Conservation (phyloP, 2,888 invertebrate species). For the Ophion costatus region DNA sequence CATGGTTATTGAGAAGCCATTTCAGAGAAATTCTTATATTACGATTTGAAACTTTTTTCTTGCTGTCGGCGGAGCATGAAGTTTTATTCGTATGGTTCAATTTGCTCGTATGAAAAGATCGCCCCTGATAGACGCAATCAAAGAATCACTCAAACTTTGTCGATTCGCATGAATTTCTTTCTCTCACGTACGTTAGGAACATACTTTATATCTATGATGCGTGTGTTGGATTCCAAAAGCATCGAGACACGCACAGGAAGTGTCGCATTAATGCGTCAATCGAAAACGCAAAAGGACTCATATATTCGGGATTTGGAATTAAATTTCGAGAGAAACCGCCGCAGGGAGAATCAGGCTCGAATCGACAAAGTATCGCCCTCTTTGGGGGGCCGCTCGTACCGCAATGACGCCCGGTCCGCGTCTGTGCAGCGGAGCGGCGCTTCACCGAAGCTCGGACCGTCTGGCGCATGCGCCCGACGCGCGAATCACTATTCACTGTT, state of each 20-base stretch:
- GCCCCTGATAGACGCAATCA: too few relatives aligned
- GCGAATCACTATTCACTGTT: slow-evolving; percentile 6
- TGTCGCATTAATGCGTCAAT: neutral
- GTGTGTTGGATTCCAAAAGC: neutral
- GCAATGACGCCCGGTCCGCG: neutral
- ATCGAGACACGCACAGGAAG: neutral
- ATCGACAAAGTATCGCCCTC: slow-evolving; percentile 11
- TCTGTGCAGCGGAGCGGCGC: neutral
- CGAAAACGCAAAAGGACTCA: neutral
- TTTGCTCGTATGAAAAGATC: neutral
- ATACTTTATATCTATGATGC: too few relatives aligned
- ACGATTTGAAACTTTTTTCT: too few relatives aligned
- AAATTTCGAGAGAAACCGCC: neutral
- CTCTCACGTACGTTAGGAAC: too few relatives aligned
- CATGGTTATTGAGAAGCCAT: neutral
- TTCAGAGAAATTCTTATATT: too few relatives aligned
- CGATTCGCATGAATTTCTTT: too few relatives aligned
- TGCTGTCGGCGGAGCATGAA: too few relatives aligned
- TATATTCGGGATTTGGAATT: neutral
- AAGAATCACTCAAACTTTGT: too few relatives aligned
- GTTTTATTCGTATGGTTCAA: too few relatives aligned
- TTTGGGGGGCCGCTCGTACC: neutral
- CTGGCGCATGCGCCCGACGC: neutral
- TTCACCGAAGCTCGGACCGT: slow-evolving; percentile 1
- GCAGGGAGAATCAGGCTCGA: neutral